Conservation (phyloP, 30 jellyfish, hydroid and myxozoan species). For the Euphysa ruthae region DNA sequence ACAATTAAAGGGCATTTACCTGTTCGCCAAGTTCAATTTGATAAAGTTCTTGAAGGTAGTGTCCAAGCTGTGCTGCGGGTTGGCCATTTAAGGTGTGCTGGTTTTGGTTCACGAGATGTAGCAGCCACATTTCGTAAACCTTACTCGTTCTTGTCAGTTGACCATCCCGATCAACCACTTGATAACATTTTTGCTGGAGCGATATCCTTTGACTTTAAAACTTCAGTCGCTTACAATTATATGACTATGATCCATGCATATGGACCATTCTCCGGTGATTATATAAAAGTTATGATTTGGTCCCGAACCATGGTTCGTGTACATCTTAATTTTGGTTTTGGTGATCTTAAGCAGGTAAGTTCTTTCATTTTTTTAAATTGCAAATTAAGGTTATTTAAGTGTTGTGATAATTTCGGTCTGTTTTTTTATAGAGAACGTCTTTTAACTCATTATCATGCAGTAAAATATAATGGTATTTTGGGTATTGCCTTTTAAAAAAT, state of each 20-base stretch:
- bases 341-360: slow-evolving; percentile 34
- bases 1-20: slow-evolving; percentile 86
- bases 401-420: too few species aligned
- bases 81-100: slow-evolving; percentile 87
- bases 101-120: slow-evolving; percentile 55
- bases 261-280: slow-evolving; percentile 91
- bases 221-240: slow-evolving; percentile 61
- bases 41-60: slow-evolving; percentile 59
- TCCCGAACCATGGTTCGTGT: slow-evolving; percentile 76
- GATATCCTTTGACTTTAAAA: slow-evolving; percentile 62
- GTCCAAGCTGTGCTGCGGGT: slow-evolving; percentile 52
- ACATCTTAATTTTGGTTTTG: slow-evolving; percentile 61
- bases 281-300: slow-evolving; percentile 46
- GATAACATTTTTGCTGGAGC: slow-evolving; percentile 86
- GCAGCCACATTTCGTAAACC: slow-evolving; percentile 91
- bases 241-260: slow-evolving; percentile 57
- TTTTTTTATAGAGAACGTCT: too few species aligned
- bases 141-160: slow-evolving; percentile 74
- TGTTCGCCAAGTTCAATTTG: slow-evolving; percentile 68
- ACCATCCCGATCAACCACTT: slow-evolving; percentile 61
- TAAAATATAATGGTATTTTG: too few species aligned
- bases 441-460: too few species aligned
- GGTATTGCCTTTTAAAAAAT: too few species aligned
- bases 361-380: too few species aligned
- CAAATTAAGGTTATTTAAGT: not conserved